Percentiles rank a stretch among this genome's conserved stretches.
Evolutionary conservation across 2,113 vertebrate genomes (phyloP).

Genomic region (Mirza zaza): DNA sequence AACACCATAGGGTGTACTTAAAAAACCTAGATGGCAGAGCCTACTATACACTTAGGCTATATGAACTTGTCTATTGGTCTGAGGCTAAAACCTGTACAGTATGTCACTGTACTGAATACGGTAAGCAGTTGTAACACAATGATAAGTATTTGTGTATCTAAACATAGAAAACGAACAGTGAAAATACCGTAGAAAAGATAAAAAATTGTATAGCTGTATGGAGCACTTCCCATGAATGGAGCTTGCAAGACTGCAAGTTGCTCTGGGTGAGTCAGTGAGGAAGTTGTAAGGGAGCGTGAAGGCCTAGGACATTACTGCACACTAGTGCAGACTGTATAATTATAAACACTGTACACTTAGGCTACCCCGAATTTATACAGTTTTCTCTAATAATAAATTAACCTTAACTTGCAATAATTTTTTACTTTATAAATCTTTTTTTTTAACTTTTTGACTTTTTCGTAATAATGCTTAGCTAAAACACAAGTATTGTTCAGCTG

Average conservation of each 20-base stretch:
- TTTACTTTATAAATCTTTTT: neutral
- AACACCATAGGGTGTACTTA: neutral
- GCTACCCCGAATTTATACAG: neutral
- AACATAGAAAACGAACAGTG: neutral
- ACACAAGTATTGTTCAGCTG: neutral
- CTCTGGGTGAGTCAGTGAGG: neutral
- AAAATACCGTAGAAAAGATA: neutral
- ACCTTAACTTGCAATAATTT: neutral
- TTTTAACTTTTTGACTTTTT: neutral
- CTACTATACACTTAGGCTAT: neutral
- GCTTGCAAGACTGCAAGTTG: neutral
- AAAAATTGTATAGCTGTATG: neutral
- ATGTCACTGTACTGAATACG: neutral
- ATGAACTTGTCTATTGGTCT: neutral
- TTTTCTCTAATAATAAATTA: neutral
- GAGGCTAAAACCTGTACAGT: neutral
- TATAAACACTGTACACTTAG: neutral
- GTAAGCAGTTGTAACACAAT: neutral
- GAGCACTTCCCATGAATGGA: neutral
- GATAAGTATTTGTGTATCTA: neutral
- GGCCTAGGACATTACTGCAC: neutral
- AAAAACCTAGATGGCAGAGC: neutral
- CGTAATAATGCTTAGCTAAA: neutral
- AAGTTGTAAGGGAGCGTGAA: neutral
- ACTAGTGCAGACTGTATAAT: neutral